Evolutionary conservation across 2,888 invertebrate species (phyloP).

Genomic region (Coremacera marginata): DNA sequence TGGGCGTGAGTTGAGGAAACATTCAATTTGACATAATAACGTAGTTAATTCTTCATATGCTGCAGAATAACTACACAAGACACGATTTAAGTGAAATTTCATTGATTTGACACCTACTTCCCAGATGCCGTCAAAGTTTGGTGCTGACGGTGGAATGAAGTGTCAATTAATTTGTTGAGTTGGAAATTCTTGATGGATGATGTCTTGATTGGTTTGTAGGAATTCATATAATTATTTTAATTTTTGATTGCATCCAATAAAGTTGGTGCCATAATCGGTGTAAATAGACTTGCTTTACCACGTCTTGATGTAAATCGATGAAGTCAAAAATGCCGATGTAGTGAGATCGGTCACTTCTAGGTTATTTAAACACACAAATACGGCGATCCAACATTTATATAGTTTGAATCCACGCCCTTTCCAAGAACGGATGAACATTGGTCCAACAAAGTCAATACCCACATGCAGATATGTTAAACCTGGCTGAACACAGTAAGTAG

Average conservation of each 20-base stretch:
- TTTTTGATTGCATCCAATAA: constrained; percentile 5
- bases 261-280: constrained; percentile 11
- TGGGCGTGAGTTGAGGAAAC: background rate
- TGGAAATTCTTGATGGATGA: background rate
- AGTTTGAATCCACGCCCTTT: constrained; percentile 38
- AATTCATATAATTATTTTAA: background rate
- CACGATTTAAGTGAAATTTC: constrained; percentile 2
- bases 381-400: constrained; percentile 41
- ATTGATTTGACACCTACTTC: constrained; percentile 15
- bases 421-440: constrained; percentile 35
- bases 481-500: constrained; percentile 32
- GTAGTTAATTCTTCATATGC: background rate
- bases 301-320: background rate
- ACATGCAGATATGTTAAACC: constrained; percentile 37
- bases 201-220: background rate
- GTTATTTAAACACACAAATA: constrained; percentile 33
- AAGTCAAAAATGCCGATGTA: constrained; percentile 12
- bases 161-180: constrained; percentile 22
- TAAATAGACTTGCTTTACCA: background rate
- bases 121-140: constrained; percentile 32
- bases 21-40: background rate
- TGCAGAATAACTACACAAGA: background rate
- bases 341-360: constrained; percentile 3
- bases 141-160: constrained; percentile 24
- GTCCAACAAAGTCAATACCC: constrained; percentile 41